Evolutionary conservation across 2,888 invertebrate species (phyloP), one percentile per base, ranked within the genome.

Genomic region (Pilophorus perplexus): DNA sequence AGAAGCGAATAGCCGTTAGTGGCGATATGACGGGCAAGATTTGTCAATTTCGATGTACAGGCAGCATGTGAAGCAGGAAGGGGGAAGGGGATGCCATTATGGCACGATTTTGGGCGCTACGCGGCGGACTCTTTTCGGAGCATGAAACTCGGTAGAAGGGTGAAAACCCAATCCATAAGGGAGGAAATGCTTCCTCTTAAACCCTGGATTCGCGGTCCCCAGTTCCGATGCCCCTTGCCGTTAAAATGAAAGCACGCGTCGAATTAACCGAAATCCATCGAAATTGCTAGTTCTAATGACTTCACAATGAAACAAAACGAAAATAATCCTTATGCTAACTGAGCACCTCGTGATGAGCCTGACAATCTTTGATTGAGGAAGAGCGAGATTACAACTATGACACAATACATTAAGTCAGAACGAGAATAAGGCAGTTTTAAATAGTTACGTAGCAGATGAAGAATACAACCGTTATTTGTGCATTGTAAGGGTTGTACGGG

Each of bases 291-390:
- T 46, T 27, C 62, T 62, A 62, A 37, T 62, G 62, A 62, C 62
- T 62, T 62, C 18, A 8, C 25, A 22, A 22, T 22, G 22, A 20
- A 4, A 37, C n/a, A n/a, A n/a, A n/a, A n/a, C n/a, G n/a, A n/a
- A n/a, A n/a, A n/a, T n/a, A 46, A 46, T 28, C 28, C 62, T 62
- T 46, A 62, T 6, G 23, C 48, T 62, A 62, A 62, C 33, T 62
- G 62, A 62, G 62, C 62, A 46, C 46, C 62, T 62, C 59, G 22
- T 23, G 16, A 62, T 48, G 62, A 62, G 62, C 62, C 59, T 14
- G 42, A 38, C 55, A 18, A 22, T 52, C n/a, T 62, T 62, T 62
- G 62, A 62, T 62, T 62, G 28, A 12, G 33, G 62, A 33, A 46
- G 42, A 46, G n/a, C n/a, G n/a, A n/a, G n/a, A n/a, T n/a, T n/a